Percentiles rank a stretch among this genome's conserved stretches.
Conservation (phyloP, 2,113 vertebrate species). For the Cryptomyrus ogoouensis region DNA sequence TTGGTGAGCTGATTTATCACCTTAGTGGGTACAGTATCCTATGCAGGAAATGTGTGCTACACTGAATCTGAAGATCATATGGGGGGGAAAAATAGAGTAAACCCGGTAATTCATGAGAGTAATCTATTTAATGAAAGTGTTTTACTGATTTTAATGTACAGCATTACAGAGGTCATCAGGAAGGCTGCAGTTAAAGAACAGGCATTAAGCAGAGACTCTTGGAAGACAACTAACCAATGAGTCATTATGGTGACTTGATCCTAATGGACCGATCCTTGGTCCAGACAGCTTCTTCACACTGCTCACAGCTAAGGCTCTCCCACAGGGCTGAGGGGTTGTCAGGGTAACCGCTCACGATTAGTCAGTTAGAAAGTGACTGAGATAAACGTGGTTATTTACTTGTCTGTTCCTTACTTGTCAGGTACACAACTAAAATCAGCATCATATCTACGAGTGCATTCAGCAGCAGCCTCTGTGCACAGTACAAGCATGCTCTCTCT, state of each 20-base stretch:
- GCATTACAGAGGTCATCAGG: background rate
- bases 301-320: background rate
- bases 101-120: background rate
- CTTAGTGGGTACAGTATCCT: background rate
- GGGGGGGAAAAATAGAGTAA: background rate
- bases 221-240: background rate
- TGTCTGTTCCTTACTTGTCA: background rate
- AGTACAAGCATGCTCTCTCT: background rate
- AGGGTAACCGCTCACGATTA: background rate
- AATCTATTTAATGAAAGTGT: background rate
- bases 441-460: background rate
- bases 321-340: background rate
- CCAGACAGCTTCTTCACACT: background rate
- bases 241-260: constrained; percentile 8
- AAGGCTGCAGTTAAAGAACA: background rate
- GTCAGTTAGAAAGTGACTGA: background rate
- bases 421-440: background rate
- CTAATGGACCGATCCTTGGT: background rate
- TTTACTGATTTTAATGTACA: background rate
- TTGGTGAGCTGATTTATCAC: background rate
- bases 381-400: background rate
- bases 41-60: background rate
- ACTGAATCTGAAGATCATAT: background rate
- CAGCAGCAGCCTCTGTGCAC: background rate
- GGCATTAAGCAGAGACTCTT: background rate